Evolutionary conservation across 2,113 vertebrate species (phyloP).

Genomic region (Microtus oregoni): DNA sequence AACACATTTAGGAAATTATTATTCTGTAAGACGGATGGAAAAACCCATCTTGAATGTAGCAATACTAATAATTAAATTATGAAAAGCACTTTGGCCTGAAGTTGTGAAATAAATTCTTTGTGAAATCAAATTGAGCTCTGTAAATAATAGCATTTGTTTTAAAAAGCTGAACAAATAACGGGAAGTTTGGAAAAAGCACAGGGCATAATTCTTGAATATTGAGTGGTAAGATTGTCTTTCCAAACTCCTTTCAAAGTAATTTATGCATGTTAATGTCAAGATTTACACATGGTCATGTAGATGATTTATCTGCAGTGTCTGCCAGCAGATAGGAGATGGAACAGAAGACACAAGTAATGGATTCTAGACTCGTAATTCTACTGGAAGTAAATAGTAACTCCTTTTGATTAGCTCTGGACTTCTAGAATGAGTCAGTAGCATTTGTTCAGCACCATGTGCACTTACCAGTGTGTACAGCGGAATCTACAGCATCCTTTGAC

Average conservation of each 20-base stretch:
- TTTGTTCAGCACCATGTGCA: not conserved
- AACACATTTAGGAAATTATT: conserved; percentile 44
- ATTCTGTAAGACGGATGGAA: conserved; percentile 52
- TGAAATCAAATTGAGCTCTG: conserved; percentile 73
- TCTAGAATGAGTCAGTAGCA: conserved; percentile 14
- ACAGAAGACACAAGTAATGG: not conserved
- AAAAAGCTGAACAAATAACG: conserved; percentile 73
- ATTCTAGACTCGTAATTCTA: not conserved
- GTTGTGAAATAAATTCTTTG: conserved; percentile 80
- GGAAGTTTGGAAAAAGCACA: conserved; percentile 71
- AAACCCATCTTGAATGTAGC: conserved; percentile 70
- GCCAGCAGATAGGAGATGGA: conserved; percentile 36
- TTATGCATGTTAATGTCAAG: conserved; percentile 66
- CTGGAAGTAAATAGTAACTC: conserved; percentile 21
- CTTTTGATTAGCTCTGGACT: not conserved
- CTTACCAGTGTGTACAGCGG: not conserved
- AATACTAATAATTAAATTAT: conserved; percentile 79
- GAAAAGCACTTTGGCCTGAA: conserved; percentile 73
- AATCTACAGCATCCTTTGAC: not conserved
- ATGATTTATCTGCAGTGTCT: conserved; percentile 48
- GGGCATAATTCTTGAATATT: conserved; percentile 69
- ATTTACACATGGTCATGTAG: not conserved
- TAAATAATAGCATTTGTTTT: conserved; percentile 73
- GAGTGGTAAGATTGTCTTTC: conserved; percentile 67
- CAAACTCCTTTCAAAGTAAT: conserved; percentile 57